Conservation (phyloP, 2,797 vertebrate species). For the Pangasius djambal region DNA sequence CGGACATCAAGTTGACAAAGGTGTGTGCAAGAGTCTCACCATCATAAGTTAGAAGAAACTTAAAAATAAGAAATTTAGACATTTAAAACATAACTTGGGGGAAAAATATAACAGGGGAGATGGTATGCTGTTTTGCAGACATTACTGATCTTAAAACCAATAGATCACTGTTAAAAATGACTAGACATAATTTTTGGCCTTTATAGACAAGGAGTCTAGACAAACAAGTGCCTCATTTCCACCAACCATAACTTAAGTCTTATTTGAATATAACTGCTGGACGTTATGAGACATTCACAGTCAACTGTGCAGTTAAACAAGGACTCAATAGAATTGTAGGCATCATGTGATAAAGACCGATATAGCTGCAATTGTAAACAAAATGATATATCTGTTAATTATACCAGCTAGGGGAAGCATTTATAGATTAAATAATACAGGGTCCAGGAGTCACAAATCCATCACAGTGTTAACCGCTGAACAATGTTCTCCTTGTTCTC, state of each 20-base stretch:
- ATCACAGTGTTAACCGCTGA: not conserved
- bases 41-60: not conserved
- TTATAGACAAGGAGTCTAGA: not conserved
- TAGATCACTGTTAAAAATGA: not conserved
- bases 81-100: not conserved
- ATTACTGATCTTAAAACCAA: constrained; percentile 2
- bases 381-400: not conserved
- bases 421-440: not conserved
- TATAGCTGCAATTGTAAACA: not conserved
- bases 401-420: not conserved
- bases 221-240: not conserved
- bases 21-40: not conserved
- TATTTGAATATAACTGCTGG: not conserved
- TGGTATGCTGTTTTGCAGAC: not conserved
- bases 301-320: not conserved
- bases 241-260: not conserved
- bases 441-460: not conserved
- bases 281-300: not conserved
- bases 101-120: not conserved
- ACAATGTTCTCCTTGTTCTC: constrained; percentile 7
- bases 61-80: not conserved
- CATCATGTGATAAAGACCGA: not conserved
- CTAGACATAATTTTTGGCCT: not conserved
- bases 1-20: not conserved
- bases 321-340: not conserved